phyloP scores from a whole-genome alignment of 2,113 vertebrate genomes.

The Panthera tigris region DNA sequence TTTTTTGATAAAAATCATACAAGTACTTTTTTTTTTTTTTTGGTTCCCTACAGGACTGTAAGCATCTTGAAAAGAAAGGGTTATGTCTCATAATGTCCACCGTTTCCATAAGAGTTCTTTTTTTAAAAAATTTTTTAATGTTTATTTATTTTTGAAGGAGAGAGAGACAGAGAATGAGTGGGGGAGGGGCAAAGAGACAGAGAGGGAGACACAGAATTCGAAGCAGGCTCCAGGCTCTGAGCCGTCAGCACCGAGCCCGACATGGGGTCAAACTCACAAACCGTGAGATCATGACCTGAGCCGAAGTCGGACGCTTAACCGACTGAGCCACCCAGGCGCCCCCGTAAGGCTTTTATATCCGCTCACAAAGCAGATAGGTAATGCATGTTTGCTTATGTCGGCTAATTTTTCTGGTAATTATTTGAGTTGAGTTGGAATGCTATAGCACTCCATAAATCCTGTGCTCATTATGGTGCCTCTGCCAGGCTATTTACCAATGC shows the following conservation, averaged over 20 bases:
- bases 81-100: background rate
- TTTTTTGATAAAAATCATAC: background rate
- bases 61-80: background rate
- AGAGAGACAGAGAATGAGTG: too few relatives aligned
- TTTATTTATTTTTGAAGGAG: too few relatives aligned
- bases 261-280: accelerated
- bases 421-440: background rate
- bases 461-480: background rate
- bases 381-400: background rate
- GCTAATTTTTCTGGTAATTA: slow-evolving; percentile 20
- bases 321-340: too few relatives aligned
- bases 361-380: background rate
- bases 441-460: background rate
- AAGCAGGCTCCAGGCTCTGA: too few relatives aligned
- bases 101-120: background rate
- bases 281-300: too few relatives aligned
- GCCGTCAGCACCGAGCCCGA: too few relatives aligned
- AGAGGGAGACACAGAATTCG: too few relatives aligned
- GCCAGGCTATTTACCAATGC: background rate
- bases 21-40: background rate
- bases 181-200: too few relatives aligned
- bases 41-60: background rate
- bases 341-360: background rate
- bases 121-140: too few relatives aligned
- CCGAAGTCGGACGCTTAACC: too few relatives aligned